phyloP scores from a whole-genome alignment of 2,888 invertebrate species.

The Synergus gifuensis region DNA sequence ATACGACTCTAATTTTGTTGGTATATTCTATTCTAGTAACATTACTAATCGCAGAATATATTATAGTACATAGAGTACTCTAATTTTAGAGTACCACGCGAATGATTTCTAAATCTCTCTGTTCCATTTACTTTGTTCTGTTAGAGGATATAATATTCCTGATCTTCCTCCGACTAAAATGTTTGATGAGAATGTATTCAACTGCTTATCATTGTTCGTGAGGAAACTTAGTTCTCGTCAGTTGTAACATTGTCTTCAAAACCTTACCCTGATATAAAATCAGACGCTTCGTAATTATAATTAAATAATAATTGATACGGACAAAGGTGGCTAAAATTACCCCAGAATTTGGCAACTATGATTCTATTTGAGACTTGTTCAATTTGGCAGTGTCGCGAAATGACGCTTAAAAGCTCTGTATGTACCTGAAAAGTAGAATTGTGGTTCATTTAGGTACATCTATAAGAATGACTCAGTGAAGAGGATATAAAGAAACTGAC shows the following conservation, averaged over 20 bases:
- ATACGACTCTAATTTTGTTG: neutral
- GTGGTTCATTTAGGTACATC: neutral
- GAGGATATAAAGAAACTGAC: neutral
- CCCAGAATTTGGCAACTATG: slow-evolving; percentile 62
- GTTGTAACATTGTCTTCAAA: neutral
- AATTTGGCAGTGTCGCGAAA: slow-evolving; percentile 43
- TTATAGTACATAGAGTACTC: neutral
- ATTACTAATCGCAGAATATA: neutral
- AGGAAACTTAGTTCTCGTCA: too few relatives aligned
- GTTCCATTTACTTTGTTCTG: neutral
- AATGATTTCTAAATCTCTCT: neutral
- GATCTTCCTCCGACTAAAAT: too few relatives aligned
- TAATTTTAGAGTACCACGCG: neutral
- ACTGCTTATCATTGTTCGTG: too few relatives aligned
- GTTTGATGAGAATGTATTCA: too few relatives aligned
- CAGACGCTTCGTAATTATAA: slow-evolving; percentile 54
- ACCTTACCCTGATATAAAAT: slow-evolving; percentile 4
- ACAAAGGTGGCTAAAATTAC: slow-evolving; percentile 62
- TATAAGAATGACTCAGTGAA: slow-evolving; percentile 2
- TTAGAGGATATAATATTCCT: neutral
- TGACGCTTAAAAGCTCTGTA: neutral
- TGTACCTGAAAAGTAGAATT: neutral
- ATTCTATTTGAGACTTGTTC: slow-evolving; percentile 36
- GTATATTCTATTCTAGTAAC: neutral
- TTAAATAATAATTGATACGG: slow-evolving; percentile 60